Percentiles rank a stretch among this genome's conserved stretches.
phyloP scores from a whole-genome alignment of 2,113 vertebrate genomes.

The Megaceryle torquata region DNA sequence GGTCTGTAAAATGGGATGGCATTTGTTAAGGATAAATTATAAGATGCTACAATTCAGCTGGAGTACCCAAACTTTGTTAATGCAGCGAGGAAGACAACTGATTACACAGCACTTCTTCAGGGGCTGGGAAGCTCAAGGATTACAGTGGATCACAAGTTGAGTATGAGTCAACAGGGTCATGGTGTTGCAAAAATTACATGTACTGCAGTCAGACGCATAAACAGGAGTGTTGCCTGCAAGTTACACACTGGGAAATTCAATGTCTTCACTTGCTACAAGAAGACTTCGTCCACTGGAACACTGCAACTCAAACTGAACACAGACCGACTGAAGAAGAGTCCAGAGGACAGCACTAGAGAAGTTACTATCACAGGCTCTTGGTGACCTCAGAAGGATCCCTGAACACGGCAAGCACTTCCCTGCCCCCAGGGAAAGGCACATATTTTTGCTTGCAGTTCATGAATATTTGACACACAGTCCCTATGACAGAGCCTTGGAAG shows the following conservation, averaged over 20 bases:
- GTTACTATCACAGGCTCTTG: fast-evolving
- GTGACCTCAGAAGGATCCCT: background rate
- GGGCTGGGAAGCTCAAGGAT: background rate
- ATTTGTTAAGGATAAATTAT: background rate
- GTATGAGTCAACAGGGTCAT: background rate
- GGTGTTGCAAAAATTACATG: background rate
- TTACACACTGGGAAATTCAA: background rate
- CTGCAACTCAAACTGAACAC: background rate
- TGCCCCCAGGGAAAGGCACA: conserved; percentile 21
- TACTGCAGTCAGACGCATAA: background rate
- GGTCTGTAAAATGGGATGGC: background rate
- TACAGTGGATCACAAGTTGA: background rate
- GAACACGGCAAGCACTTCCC: background rate
- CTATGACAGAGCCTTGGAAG: conserved; percentile 17
- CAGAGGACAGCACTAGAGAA: background rate
- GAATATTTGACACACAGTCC: conserved; percentile 49
- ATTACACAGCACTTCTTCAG: background rate
- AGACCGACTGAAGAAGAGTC: background rate
- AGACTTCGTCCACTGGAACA: background rate
- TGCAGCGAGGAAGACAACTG: background rate
- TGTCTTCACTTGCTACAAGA: background rate
- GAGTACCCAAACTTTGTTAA: background rate
- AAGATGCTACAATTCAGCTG: background rate
- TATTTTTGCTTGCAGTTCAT: conserved; percentile 52
- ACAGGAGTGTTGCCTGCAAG: background rate